Evolutionary conservation across 37 sponge, comb jelly and placozoan species (phyloP).

Genomic region (Axinella damicornis): DNA sequence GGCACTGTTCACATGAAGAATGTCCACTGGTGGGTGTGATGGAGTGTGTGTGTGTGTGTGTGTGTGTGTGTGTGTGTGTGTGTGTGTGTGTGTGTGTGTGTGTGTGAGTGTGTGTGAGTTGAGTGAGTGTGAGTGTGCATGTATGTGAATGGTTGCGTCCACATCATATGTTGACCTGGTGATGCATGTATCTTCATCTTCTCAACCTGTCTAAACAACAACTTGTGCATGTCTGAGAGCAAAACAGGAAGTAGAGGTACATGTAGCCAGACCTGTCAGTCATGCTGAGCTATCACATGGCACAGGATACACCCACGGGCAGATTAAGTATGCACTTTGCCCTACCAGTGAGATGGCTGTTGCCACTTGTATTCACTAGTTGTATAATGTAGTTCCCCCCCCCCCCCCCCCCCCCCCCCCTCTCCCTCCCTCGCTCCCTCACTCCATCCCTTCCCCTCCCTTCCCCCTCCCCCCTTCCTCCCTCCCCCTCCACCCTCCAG

Average conservation of each 20-base stretch:
- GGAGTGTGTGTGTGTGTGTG: not conserved
- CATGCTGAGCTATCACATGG: no score
- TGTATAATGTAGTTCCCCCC: no score
- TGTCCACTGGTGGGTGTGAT: conserved; percentile 37
- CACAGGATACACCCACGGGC: no score
- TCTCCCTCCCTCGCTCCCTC: not conserved
- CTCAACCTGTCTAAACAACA: no score
- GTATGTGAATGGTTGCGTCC: no score
- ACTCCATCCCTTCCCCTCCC: not conserved
- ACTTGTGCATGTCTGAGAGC: not conserved
- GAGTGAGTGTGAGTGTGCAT: not conserved
- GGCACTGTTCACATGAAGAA: conserved; percentile 48
- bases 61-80: not conserved
- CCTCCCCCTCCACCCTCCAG: conserved; percentile 18
- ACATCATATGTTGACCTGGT: no score
- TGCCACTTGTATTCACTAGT: no score
- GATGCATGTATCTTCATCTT: no score
- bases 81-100: not conserved
- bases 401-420: not conserved
- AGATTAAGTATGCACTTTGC: no score
- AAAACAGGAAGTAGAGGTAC: no score
- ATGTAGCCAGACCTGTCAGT: no score
- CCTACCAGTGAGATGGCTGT: no score
- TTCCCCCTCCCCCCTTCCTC: not conserved
- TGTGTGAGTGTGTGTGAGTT: not conserved